Evolutionary conservation across 2,888 invertebrate genomes (phyloP).

Genomic region (Pseudoips prasinana): DNA sequence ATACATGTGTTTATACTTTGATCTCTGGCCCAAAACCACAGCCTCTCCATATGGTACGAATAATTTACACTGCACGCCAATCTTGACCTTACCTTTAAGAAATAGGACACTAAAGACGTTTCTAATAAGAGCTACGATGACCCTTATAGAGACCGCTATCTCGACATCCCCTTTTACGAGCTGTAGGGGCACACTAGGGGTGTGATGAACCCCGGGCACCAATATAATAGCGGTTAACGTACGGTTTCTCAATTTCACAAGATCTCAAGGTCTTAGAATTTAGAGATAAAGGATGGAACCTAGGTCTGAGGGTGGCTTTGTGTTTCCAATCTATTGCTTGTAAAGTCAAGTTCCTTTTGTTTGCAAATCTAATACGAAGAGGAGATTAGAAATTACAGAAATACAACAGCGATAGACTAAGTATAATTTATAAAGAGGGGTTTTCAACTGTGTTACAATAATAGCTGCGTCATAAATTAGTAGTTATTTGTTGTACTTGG

Average conservation of each 20-base stretch:
- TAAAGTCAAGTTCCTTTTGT: too few species aligned
- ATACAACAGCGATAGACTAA: too few species aligned
- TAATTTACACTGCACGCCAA: slow-evolving; percentile 35
- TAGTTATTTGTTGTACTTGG: too few species aligned
- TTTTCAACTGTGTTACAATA: too few species aligned
- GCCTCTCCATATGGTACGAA: slow-evolving; percentile 30
- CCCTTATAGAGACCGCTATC: slow-evolving; percentile 41
- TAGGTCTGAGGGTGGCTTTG: too few species aligned
- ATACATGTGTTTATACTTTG: slow-evolving; percentile 15
- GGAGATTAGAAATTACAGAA: too few species aligned
- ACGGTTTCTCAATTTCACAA: slow-evolving; percentile 41
- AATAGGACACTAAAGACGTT: slow-evolving; percentile 39
- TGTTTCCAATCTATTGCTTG: too few species aligned
- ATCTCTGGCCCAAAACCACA: slow-evolving; percentile 28
- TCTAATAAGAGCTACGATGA: slow-evolving; percentile 47
- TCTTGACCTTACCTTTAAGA: slow-evolving; percentile 39
- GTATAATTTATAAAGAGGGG: too few species aligned
- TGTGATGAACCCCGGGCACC: slow-evolving; percentile 49
- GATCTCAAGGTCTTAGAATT: slow-evolving; percentile 26
- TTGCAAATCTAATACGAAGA: too few species aligned
- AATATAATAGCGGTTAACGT: slow-evolving; percentile 43
- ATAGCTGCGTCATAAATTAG: too few species aligned
- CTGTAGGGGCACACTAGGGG: slow-evolving; percentile 22
- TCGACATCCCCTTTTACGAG: slow-evolving; percentile 54
- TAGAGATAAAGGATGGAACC: too few species aligned